Evolutionary conservation across 2,113 vertebrate genomes (phyloP), one percentile per base, ranked within the genome.

Genomic region (Pseudois nayaur): DNA sequence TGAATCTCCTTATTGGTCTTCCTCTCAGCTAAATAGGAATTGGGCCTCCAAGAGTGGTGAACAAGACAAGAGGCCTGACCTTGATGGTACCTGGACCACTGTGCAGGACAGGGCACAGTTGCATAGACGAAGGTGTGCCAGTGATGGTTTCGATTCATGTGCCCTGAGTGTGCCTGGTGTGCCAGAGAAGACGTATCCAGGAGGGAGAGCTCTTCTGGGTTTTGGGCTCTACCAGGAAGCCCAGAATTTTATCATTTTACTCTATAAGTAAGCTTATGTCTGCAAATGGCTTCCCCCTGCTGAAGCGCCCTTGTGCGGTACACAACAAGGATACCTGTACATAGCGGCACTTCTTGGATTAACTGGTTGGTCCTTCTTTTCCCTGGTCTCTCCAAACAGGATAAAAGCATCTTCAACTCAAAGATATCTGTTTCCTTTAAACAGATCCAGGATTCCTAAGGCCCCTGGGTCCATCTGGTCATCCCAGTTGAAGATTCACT

Each of bases 361-460:
- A 62, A 79, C 36, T 83, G 55, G n/a, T 25, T n/a, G 14, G 31
- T 82, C 19, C 48, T 19, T 6, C 7, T 86, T 88, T 55, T 1
- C 29, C 16, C 2, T 48, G n/a, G 31, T 86, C 40, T 89, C 60
- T 83, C 71, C 60, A 60, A 52, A 48, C 5, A 93, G 52, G 27
- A 33, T 33, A 57, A 67, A 88, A 25, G 6, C 21, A 7, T 12
- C 36, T 55, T 57, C 36, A 89, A 25, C 74, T 83, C 78, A 93
- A 60, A 83, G 16, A 8, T 40, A 23, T 57, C 45, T 87, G 45
- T 82, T 97, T 90, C 59, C 55, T 29, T 91, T 48, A 15, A 62
- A 83, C 94, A 97, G 92, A 87, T 84, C 19, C 87, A 78, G 74
- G 57, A 52, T 36, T 88, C 79, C 87, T 78, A 92, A 88, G 87